Base-by-base conservation (phyloP, 2,888 invertebrate genomes). In the Adineta ricciae region DNA sequence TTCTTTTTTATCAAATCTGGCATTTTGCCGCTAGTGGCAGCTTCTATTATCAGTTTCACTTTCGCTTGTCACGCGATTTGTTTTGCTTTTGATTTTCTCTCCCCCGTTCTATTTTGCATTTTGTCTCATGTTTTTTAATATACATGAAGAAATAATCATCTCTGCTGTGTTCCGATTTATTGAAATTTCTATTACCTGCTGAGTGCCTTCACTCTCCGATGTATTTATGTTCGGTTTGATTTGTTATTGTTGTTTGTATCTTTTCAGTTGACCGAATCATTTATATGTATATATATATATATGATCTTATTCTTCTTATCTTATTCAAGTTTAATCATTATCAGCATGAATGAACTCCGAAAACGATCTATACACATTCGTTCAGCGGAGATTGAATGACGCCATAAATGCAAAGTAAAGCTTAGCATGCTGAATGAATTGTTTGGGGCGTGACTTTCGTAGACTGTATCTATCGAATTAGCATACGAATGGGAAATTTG, bases 1-100 rank as follows among this genome's bases (percentile, higher is more conserved):
- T 64, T 64, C 64, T 64, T 64, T 64, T 64, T 64, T 64, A 64
- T 64, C 64, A 64, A 64, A 64, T 64, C 64, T 64, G 64, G 64
- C 64, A 64, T 64, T 64, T 36, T 64, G 64, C 64, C 64, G 64
- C 64, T 7, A 64, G 64, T 64, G 64, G 32, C 64, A 64, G 64
- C 64, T 36, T 64, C 64, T 64, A 64, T 64, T 64, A 64, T 64
- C 64, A 64, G 64, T 64, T 64, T 64, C 64, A 64, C 64, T 64
- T 27, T 64, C 64, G 4, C 27, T 32, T 64, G 64, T 64, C 64
- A 64, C 32, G 64, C 64, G 64, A 64, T 64, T 19, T 64, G 64
- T 32, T 64, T 36, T 64, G 32, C 9, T 64, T 64, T 64, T 64
- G 32, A 64, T 64, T 64, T 64, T 64, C n/a, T n/a, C n/a, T n/a